Evolutionary conservation across 2,113 vertebrate genomes (phyloP).

Genomic region (Rhadina sibilatrix): DNA sequence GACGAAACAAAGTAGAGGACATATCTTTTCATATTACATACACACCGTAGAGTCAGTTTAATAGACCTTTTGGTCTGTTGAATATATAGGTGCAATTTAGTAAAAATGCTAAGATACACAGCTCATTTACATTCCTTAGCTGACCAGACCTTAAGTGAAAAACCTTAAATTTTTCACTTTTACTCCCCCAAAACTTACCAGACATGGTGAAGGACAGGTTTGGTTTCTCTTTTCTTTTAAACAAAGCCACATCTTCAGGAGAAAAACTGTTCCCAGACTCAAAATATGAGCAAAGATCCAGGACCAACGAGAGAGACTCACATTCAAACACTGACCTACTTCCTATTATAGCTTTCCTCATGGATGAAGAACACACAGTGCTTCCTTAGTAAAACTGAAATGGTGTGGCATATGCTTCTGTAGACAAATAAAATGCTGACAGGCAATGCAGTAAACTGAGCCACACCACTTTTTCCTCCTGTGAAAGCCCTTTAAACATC

Average conservation of each 20-base stretch:
- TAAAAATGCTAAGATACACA: not conserved
- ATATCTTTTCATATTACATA: not conserved
- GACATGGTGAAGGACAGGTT: not conserved
- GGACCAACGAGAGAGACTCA: not conserved
- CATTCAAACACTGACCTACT: constrained; percentile 50
- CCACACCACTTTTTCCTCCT: not conserved
- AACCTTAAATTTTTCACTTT: not conserved
- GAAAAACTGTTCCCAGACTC: not conserved
- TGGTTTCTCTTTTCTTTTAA: not conserved
- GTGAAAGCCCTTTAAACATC: constrained; percentile 25
- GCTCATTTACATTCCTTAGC: not conserved
- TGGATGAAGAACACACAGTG: constrained; percentile 12
- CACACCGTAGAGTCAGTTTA: not conserved
- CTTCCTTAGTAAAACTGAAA: constrained; percentile 18
- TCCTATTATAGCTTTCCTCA: constrained; percentile 44
- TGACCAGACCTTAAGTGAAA: not conserved
- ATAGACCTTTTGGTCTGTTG: not conserved
- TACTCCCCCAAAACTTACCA: not conserved
- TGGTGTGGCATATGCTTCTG: constrained; percentile 46
- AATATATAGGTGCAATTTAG: not conserved
- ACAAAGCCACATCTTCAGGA: not conserved
- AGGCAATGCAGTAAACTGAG: constrained; percentile 34
- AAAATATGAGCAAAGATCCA: constrained; percentile 23
- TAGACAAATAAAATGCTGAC: constrained; percentile 43
- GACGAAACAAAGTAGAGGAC: not conserved